Evolutionary conservation across 2,888 invertebrate species (phyloP), one percentile per base, ranked within the genome.

Genomic region (Fissipunctia ypsillon): DNA sequence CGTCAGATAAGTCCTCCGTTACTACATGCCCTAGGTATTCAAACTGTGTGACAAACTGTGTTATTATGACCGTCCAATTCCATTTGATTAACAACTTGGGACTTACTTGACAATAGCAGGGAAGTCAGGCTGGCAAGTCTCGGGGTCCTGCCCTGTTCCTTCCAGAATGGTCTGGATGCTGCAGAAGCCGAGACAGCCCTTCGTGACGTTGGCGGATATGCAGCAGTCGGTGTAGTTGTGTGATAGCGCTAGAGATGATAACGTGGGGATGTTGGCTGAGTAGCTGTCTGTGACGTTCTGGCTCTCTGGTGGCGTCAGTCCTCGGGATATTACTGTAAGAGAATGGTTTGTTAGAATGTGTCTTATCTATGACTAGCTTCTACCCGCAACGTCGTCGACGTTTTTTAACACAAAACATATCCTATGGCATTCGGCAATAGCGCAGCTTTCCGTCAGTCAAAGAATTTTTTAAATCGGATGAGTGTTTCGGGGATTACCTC

Each of bases 151-250:
- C 5, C 98, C 98, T 0, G 98, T 98, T 25, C 98, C 98, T 90
- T 97, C 97, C 70, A 98, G 91, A 77, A 98, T 98, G 70, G 97
- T 97, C 90, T 98, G 98, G 38, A 98, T 97, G 89, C 98, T 98
- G 94, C 98, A 98, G 93, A 98, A 98, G 63, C 98, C 98, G 73
- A 98, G 96, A 90, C 98, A 98, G 60, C 96, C 93, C 16, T 95
- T 92, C n/a, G 97, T 97, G 3, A 98, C 98, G 89, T 98, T 98
- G 78, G 97, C 96, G 4, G 95, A 92, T 10, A 97, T 90, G 88
- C 98, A 98, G 91, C 98, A 98, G 85, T 98, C 97, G 0, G 98
- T 98, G 93, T 98, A 98, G 92, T 98, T 98, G 91, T 98, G 98
- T 3, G 97, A 96, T 28, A 96, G 88, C 14, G 96, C 95, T 22